These are phyloP conservation scores for Falco punctatus DNA, from an alignment of 2,113 vertebrate genomes.

Conservation along the genomic window DNA sequence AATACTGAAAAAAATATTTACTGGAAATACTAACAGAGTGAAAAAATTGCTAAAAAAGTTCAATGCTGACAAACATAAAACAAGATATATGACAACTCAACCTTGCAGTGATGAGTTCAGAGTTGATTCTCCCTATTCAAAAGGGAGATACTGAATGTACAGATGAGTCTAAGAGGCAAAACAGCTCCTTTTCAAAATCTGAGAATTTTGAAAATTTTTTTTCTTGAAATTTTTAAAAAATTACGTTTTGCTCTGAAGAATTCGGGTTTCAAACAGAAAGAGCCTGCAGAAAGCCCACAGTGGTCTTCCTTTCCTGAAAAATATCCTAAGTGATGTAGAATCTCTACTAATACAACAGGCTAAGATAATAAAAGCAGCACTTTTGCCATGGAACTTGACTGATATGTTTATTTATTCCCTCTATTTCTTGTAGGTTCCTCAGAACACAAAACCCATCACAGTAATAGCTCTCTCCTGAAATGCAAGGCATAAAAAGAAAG, in stretches of 20 bases:
- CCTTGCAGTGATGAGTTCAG: neutral
- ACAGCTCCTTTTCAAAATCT: neutral
- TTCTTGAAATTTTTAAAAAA: too few species aligned
- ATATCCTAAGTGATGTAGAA: neutral
- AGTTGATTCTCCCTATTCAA: neutral
- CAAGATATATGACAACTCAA: neutral
- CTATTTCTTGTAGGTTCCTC: neutral
- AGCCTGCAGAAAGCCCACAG: neutral
- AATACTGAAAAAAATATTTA: neutral
- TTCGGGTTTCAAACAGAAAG: neutral
- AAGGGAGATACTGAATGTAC: neutral
- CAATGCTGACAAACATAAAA: neutral
- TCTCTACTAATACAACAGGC: neutral
- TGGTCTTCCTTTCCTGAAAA: neutral
- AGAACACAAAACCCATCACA: neutral
- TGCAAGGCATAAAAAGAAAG: neutral
- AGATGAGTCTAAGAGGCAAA: neutral
- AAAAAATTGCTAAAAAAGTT: neutral
- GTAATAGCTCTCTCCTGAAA: neutral
- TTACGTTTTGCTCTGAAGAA: neutral
- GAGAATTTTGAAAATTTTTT: neutral
- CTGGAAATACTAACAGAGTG: neutral
- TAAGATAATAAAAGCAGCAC: neutral
- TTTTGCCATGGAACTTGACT: neutral
- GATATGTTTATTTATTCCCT: neutral